Evolutionary conservation across 2,888 invertebrate species (phyloP), one percentile per base, ranked within the genome.

Genomic region (Magallana nippona): DNA sequence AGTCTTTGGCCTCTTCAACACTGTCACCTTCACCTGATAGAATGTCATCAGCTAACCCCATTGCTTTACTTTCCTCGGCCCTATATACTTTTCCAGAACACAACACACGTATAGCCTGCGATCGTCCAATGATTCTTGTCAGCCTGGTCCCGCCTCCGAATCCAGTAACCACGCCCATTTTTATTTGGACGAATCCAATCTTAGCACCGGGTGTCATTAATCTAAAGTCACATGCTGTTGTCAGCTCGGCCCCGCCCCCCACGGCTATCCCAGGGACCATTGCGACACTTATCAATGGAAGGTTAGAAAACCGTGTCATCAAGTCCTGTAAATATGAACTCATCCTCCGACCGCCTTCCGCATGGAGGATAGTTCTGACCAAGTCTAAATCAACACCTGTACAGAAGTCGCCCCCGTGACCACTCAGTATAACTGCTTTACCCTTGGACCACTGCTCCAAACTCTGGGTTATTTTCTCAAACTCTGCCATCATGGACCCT

Each of bases 181-280:
- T 93, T 13, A 87, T 86, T 87, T 95, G 95, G 8, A 95, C 95
- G 89, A 95, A 95, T 10, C 94, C 94, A 57, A 95, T 92, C 81
- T 92, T 93, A 1, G 94, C 94, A 1, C 86, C 83, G 0, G 88
- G 79, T 0, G 94, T 93, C 90, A 95, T 93, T 1, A 95, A 86
- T 19, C 95, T 91, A 86, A 95, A 95, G 89, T 95, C 95, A 89
- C 95, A 95, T 1, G 94, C 93, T 27, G 94, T 93, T 0, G 94
- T 91, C 11, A 95, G 83, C 90, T 95, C 95, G 1, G 95, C 95
- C 5, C 95, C 95, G 1, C 95, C 95, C 10, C 96, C 95, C 1
- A 95, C 87, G 1, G 95, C 95, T 85, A 90, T 90, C 22, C 95
- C 95, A 84, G 95, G 91, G 15, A 95, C 91, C 10, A 95, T 89